Conservation (phyloP, 1,140 invertebrate species). For the Stegodyphus dumicola region DNA sequence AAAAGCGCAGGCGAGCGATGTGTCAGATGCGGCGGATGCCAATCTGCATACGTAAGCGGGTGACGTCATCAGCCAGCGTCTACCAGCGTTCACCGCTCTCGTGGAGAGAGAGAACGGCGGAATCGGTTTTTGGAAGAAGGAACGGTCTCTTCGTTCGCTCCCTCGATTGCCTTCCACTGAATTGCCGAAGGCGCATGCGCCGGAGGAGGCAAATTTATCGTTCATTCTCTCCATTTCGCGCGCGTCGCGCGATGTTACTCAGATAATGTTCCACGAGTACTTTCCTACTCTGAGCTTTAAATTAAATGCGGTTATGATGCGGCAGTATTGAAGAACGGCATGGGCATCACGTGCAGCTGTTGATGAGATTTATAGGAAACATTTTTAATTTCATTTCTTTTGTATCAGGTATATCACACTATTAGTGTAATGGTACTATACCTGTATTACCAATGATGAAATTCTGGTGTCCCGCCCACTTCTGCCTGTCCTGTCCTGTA, state of each 20-base stretch:
- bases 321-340: background rate
- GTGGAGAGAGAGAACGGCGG: slow-evolving; percentile 10
- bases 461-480: no score
- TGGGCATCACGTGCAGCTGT: no score
- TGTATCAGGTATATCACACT: no score
- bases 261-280: slow-evolving; percentile 11
- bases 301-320: background rate
- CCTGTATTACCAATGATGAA: no score
- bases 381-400: no score
- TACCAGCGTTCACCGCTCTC: background rate
- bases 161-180: slow-evolving; percentile 29
- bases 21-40: slow-evolving; percentile 56
- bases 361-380: no score
- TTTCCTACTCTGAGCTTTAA: background rate
- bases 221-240: no score
- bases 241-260: slow-evolving; percentile 3
- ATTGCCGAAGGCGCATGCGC: slow-evolving; percentile 12
- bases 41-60: slow-evolving; percentile 56
- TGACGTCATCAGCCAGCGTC: slow-evolving; percentile 30
- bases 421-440: no score
- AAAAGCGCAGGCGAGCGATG: slow-evolving; percentile 55
- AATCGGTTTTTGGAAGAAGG: slow-evolving; percentile 9
- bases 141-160: slow-evolving; percentile 28
- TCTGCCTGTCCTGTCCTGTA: no score
- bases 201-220: background rate